A percentile compares a stretch with the other conserved stretches of the same genome.
These are phyloP conservation scores for Phthorimaea operculella DNA, from an alignment of 1,140 invertebrate species.

Conservation along the genomic window DNA sequence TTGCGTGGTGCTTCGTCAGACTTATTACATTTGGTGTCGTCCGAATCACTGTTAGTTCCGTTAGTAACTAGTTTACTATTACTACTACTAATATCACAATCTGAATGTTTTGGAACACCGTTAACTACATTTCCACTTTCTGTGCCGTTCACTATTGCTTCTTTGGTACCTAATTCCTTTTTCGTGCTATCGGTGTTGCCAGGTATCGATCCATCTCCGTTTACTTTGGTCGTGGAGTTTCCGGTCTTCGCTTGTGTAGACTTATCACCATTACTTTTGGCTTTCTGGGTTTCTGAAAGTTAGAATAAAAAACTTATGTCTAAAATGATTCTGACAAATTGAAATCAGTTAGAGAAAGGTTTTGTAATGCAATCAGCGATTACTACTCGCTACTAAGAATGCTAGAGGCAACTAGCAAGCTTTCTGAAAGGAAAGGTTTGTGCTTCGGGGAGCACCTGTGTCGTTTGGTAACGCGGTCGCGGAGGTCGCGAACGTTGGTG, in stretches of 20 bases:
- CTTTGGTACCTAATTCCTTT: slow-evolving; percentile 56
- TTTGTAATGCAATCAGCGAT: too few species aligned
- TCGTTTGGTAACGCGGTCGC: slow-evolving; percentile 32
- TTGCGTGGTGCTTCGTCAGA: slow-evolving; percentile 36
- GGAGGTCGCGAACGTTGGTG: slow-evolving; percentile 13
- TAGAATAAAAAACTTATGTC: slow-evolving; percentile 3
- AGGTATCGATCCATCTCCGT: slow-evolving; percentile 38
- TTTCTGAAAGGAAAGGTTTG: too few species aligned
- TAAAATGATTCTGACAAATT: too few species aligned
- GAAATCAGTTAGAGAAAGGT: too few species aligned
- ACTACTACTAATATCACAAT: slow-evolving; percentile 67
- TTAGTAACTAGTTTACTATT: slow-evolving; percentile 61
- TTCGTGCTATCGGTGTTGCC: slow-evolving; percentile 40
- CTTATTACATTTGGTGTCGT: slow-evolving; percentile 50
- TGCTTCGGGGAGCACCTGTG: slow-evolving; percentile 29
- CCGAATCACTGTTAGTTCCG: slow-evolving; percentile 56
- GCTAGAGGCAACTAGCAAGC: too few species aligned
- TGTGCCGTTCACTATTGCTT: slow-evolving; percentile 54
- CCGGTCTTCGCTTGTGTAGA: slow-evolving; percentile 34
- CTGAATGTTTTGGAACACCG: slow-evolving; percentile 49
- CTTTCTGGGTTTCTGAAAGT: slow-evolving; percentile 46
- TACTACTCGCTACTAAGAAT: too few species aligned
- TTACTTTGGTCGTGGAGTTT: slow-evolving; percentile 35
- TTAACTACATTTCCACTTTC: slow-evolving; percentile 47
- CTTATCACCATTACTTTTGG: slow-evolving; percentile 43